Base-by-base conservation (phyloP, 92 coral and sea anemone species). In the Zoanthus sociatus region DNA sequence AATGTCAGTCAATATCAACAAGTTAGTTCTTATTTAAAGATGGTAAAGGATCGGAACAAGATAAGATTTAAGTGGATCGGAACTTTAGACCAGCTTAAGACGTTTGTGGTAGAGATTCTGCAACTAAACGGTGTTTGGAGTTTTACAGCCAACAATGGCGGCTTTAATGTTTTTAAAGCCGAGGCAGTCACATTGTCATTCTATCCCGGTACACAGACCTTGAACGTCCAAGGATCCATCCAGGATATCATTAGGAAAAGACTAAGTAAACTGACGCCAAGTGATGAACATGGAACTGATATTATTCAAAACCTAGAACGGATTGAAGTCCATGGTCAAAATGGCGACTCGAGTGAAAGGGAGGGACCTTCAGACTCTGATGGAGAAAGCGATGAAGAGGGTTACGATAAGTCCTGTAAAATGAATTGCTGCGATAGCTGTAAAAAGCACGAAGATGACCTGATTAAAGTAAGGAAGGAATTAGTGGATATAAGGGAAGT, bases 171-270 rank as follows among this genome's bases (percentile, higher is more conserved):
- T 50, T 55, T 77, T 32, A 77, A 77, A 51, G 63, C 68, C 12
- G 82, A 77, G 42, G 20, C 61, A 15, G 82, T 51, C 44, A 77
- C 66, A 30, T 55, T 77, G 67, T 77, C 82, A 77, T 77, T 77
- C 64, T 77, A 77, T 77, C 82, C 82, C 45, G 82, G 82, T 50
- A 77, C 68, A n/a, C 82, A 55, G 58, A 77, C 82, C 61, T 50
- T 77, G 61, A 77, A 77, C 33, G 67, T 77, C 58, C 82, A 77
- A 77, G 82, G 67, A 51, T 54, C 82, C 61, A 77, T 48, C 45
- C 82, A 77, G 58, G 67, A 77, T 67, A 67, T 67, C 44, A 67
- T 67, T 67, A 67, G 72, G 72, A 67, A 67, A 67, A 67, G 72
- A 67, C 37, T 67, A n/a, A 67, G 33, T 26, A 67, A 67, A 67